Percentiles rank a stretch among this genome's conserved stretches.
Conservation (phyloP, 2,888 invertebrate species). For the Hesperia comma region DNA sequence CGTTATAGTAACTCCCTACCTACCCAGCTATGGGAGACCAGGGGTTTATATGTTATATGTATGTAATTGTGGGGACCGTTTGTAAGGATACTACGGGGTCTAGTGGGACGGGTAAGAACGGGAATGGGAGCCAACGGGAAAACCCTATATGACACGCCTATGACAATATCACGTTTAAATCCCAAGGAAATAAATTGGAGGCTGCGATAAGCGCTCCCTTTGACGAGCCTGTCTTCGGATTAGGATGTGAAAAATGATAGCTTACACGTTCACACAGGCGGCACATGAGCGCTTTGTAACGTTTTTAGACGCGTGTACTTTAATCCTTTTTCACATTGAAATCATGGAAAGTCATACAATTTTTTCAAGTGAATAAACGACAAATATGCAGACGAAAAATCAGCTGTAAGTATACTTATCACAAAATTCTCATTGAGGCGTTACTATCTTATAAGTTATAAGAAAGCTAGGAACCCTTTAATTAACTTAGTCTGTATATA, state of each 20-base stretch:
- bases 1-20: neutral
- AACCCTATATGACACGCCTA: slow-evolving; percentile 62
- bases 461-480: too few relatives aligned
- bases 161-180: slow-evolving; percentile 73
- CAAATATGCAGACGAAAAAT: too few relatives aligned
- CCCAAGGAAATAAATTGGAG: slow-evolving; percentile 78
- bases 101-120: too few relatives aligned
- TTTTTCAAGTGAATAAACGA: neutral
- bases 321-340: slow-evolving; percentile 28
- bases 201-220: slow-evolving; percentile 80
- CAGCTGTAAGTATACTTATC: too few relatives aligned
- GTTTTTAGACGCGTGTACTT: slow-evolving; percentile 16
- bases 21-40: slow-evolving; percentile 28
- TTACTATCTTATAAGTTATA: too few relatives aligned
- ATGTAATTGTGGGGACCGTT: slow-evolving; percentile 24
- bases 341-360: neutral
- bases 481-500: too few relatives aligned
- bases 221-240: slow-evolving; percentile 81
- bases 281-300: slow-evolving; percentile 61
- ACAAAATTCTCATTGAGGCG: too few relatives aligned
- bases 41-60: slow-evolving; percentile 15
- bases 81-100: slow-evolving; percentile 32
- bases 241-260: slow-evolving; percentile 81
- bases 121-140: too few relatives aligned
- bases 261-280: slow-evolving; percentile 58